Base-by-base conservation (phyloP, 2,888 invertebrate species). In the Drosophila rubida region DNA sequence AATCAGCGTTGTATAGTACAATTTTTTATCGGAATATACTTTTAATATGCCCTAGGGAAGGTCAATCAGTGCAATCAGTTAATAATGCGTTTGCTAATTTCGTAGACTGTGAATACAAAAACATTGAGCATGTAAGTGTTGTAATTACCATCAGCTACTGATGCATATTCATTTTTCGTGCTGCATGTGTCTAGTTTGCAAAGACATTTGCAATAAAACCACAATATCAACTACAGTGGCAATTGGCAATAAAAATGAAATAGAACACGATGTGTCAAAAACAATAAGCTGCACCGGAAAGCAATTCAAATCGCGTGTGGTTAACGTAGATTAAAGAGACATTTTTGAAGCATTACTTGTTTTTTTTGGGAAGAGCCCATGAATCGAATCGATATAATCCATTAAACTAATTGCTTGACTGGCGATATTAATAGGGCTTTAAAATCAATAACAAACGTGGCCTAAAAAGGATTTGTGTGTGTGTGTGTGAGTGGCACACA, bases 381-480 rank as follows among this genome's bases (percentile, higher is more conserved):
- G n/a, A n/a, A n/a, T 11, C 22, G 11, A 25, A 30, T 46, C 30
- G 30, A 35, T 22, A 62, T 63, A 57, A 63, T 55, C 42, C 55
- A 37, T 51, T 55, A 39, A 54, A 51, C 58, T 50, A 68, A 57
- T 61, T 42, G 55, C 61, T 41, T 58, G 45, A 59, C 51, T 42
- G 53, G 50, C 30, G 48, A 66, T 66, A 35, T 59, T 61, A 62
- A 61, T 74, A 69, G 42, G 63, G 68, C 58, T 60, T 82, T 72
- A 76, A 83, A 86, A 87, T 80, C 80, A 83, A 88, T 78, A 77
- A 54, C 51, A 23, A 42, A 62, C 16, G n/a, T 42, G 49, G 41
- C 55, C 50, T 44, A 69, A 70, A 69, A 68, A 60, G 45, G 35
- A 48, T 49, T 61, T 59, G 60, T 69, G 35, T 41, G 5, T 32